These are phyloP conservation scores for Arenicola marina DNA, from an alignment of 2,888 invertebrate species.

Conservation along the genomic window DNA sequence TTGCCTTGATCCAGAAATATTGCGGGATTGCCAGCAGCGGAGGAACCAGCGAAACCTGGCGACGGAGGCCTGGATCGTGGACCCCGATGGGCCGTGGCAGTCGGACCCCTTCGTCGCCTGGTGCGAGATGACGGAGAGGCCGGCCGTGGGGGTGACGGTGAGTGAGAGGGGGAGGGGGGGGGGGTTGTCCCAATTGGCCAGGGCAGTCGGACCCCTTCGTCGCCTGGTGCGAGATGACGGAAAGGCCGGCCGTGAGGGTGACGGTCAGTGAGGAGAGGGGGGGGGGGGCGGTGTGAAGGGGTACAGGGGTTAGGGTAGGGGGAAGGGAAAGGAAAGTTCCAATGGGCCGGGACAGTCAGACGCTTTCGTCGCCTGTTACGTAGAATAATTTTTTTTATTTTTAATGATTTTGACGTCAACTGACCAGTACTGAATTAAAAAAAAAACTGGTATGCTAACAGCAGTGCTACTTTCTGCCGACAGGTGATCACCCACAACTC, in stretches of 20 bases:
- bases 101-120: slow-evolving; percentile 37
- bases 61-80: slow-evolving; percentile 12
- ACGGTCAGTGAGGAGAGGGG: slow-evolving; percentile 36
- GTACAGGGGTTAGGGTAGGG: too few species aligned
- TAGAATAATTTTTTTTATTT: too few species aligned
- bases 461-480: too few species aligned
- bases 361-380: slow-evolving; percentile 41
- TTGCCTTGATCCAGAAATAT: slow-evolving; percentile 5
- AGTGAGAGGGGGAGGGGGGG: too few species aligned
- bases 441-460: too few species aligned
- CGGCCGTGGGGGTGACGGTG: slow-evolving; percentile 39
- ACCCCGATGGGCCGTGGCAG: slow-evolving; percentile 7
- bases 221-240: slow-evolving; percentile 38
- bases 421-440: too few species aligned
- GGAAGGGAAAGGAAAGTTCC: too few species aligned
- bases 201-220: slow-evolving; percentile 31
- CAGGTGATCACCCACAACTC: slow-evolving; percentile 14
- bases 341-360: slow-evolving; percentile 2
- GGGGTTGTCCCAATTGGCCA: slow-evolving; percentile 9
- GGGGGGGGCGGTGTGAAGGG: too few species aligned
- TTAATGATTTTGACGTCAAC: too few species aligned
- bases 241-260: slow-evolving; percentile 37
- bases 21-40: slow-evolving; percentile 6
- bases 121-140: slow-evolving; percentile 37
- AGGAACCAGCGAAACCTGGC: slow-evolving; percentile 1